Evolutionary conservation across 2,888 invertebrate species (phyloP).

Genomic region (Zaprionus lineosus): DNA sequence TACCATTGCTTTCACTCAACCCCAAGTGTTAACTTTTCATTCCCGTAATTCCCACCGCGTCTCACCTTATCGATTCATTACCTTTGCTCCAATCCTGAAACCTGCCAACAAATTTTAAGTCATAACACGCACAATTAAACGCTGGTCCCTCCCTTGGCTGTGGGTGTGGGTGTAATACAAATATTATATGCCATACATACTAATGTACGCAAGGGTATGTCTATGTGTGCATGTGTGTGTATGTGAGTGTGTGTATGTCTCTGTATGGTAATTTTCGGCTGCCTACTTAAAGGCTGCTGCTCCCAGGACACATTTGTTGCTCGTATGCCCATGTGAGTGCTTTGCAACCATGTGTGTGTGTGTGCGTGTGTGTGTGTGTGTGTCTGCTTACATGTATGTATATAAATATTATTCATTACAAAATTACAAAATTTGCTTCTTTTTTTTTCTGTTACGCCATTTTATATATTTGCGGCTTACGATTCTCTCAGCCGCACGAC

Average conservation of each 20-base stretch:
- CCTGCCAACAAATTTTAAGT: conserved; percentile 35
- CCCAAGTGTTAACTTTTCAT: conserved; percentile 20
- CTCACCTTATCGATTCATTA: conserved; percentile 50
- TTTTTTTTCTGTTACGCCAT: conserved; percentile 30
- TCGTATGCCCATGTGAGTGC: conserved; percentile 17
- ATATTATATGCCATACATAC: conserved; percentile 53
- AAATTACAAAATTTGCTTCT: conserved; percentile 46
- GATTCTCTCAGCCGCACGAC: conserved; percentile 22
- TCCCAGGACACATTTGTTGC: conserved; percentile 27
- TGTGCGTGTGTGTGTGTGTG: conserved; percentile 5
- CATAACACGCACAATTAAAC: conserved; percentile 65
- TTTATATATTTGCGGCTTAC: conserved; percentile 41
- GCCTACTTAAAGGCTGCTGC: conserved; percentile 38
- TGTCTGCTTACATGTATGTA: conserved; percentile 8
- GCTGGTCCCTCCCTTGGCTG: conserved; percentile 40
- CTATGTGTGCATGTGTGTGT: conserved; percentile 2
- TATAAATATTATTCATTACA: conserved; percentile 60
- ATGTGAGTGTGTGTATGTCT: conserved; percentile 8
- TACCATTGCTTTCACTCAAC: conserved; percentile 2
- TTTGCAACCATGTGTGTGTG: conserved; percentile 18
- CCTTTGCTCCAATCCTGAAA: conserved; percentile 2
- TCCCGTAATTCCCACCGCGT: conserved; percentile 21
- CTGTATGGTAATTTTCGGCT: conserved; percentile 52
- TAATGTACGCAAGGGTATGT: conserved; percentile 34
- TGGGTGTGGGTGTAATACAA: conserved; percentile 46